These are phyloP conservation scores for Tanypteryx hageni DNA, from an alignment of 2,888 invertebrate species.

Conservation along the genomic window DNA sequence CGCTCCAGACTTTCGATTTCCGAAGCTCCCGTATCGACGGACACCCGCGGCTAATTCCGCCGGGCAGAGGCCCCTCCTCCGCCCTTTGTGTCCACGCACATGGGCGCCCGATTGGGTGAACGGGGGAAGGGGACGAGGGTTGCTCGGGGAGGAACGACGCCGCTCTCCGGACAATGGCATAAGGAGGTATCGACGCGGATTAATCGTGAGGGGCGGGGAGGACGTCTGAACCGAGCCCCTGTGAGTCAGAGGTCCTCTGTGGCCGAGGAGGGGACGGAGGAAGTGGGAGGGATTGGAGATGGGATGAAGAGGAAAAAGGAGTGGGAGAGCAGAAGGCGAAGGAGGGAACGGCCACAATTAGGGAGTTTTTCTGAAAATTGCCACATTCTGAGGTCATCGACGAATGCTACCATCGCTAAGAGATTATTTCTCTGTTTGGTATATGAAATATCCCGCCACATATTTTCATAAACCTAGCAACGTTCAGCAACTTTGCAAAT, in stretches of 20 bases:
- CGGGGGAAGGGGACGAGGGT: background rate
- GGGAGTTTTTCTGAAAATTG: background rate
- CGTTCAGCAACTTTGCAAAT: too few relatives aligned
- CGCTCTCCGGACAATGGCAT: constrained; percentile 34
- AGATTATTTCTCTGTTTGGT: background rate
- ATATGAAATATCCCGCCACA: background rate
- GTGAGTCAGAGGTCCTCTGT: constrained; percentile 36
- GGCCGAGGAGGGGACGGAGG: background rate
- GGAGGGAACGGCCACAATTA: background rate
- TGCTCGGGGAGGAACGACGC: background rate
- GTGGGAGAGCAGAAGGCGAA: background rate
- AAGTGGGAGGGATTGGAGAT: background rate
- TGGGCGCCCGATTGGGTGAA: constrained; percentile 44
- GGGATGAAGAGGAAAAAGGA: background rate
- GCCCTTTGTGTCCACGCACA: constrained; percentile 45
- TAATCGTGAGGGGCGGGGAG: constrained; percentile 43
- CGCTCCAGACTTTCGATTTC: background rate
- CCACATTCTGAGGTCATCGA: background rate
- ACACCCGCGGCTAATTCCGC: constrained; percentile 41
- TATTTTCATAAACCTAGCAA: background rate
- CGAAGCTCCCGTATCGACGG: background rate
- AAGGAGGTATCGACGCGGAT: constrained; percentile 59
- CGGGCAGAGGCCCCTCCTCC: background rate
- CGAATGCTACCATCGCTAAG: background rate
- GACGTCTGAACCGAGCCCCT: background rate